Evolutionary conservation across 1,140 invertebrate species (phyloP), one percentile per base, ranked within the genome.

Genomic region (Marisa cornuarietis): DNA sequence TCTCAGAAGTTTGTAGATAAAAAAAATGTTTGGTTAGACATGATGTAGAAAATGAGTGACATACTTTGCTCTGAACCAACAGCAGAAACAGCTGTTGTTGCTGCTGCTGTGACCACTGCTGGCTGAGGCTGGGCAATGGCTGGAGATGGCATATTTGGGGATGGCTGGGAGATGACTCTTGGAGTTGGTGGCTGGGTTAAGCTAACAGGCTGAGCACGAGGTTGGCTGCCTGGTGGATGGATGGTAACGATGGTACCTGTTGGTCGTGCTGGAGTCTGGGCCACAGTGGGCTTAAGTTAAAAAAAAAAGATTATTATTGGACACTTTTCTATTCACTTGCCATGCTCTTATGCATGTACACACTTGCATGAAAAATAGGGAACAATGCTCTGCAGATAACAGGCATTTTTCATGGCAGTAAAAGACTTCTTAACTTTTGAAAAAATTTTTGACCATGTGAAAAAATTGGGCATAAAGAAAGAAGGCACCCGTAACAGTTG

Each of bases 211-310:
- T 81, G 80, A 73, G 71, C 71, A 20, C 76, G 76, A 18, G 76
- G 51, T 65, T 79, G 72, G 68, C 66, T 65, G 18, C 63, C 74
- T 5, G 73, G 79, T 11, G 73, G 79, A 68, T 82, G 81, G 61
- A 82, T 82, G 49, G 74, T 74, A 73, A 82, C 68, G 24, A 69
- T 76, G n/a, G 72, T 63, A 6, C 52, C 54, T 16, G 61, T 63
- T n/a, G 76, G 76, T n/a, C 76, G 77, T 14, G 26, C 73, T 22
- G 61, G 52, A 22, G 49, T 51, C 20, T 26, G n/a, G 52, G 72
- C 24, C 6, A 68, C 49, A 62, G 54, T 61, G 31, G 51, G 54
- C 62, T 73, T 51, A n/a, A 69, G 42, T 5, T 24, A 26, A 26
- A 52, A 54, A 7, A 54, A 13, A n/a, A 13, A 24, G 13, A 68